Percentiles rank a stretch among this genome's conserved stretches.
Conservation (phyloP, 2,888 invertebrate species). For the Ochropleura leucogaster region DNA sequence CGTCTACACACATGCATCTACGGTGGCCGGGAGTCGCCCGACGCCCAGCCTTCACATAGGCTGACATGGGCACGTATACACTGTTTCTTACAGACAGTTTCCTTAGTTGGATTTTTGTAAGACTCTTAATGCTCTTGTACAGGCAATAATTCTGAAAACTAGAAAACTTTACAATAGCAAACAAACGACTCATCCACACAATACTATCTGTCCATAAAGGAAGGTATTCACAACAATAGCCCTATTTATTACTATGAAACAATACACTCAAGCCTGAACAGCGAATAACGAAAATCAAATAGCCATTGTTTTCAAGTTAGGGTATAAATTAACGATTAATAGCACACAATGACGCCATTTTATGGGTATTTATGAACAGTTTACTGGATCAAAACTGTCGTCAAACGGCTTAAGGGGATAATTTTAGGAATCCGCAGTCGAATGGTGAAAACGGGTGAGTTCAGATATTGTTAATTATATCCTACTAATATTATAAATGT, state of each 20-base stretch:
- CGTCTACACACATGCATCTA: too few relatives aligned
- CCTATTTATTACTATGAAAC: slow-evolving; percentile 63
- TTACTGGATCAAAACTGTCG: slow-evolving; percentile 49
- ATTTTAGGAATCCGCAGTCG: slow-evolving; percentile 9
- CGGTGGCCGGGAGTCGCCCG: too few relatives aligned
- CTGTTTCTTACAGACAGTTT: too few relatives aligned
- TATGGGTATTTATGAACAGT: slow-evolving; percentile 48
- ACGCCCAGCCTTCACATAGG: too few relatives aligned
- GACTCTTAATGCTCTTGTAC: too few relatives aligned
- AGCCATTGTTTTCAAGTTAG: slow-evolving; percentile 60
- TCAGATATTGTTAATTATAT: background rate
- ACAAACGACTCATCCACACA: slow-evolving; percentile 15
- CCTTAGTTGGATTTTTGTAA: too few relatives aligned
- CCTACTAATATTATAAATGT: too few relatives aligned
- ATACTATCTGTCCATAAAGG: slow-evolving; percentile 36
- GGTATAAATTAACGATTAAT: slow-evolving; percentile 59
- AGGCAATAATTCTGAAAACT: background rate
- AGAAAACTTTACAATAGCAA: slow-evolving; percentile 1
- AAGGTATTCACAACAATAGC: slow-evolving; percentile 43
- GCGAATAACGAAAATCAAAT: slow-evolving; percentile 67
- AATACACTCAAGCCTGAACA: slow-evolving; percentile 58
- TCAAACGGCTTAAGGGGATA: slow-evolving; percentile 25
- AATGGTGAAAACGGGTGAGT: background rate
- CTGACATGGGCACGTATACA: too few relatives aligned
- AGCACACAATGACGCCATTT: slow-evolving; percentile 47